These are phyloP conservation scores for Manis pentadactyla DNA, from an alignment of 2,797 vertebrate species.

Conservation along the genomic window DNA sequence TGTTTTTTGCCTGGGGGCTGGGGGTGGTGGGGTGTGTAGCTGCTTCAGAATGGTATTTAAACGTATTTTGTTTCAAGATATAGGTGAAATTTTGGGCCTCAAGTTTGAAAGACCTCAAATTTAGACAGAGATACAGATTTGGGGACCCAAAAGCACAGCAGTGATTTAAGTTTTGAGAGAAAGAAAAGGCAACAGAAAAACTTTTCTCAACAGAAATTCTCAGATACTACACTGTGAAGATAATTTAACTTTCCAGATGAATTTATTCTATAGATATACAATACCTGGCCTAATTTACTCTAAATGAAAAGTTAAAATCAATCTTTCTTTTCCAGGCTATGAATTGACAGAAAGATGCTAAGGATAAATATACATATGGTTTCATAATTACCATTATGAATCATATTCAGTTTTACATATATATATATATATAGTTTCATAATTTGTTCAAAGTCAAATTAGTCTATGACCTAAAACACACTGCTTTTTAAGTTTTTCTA, in stretches of 20 bases:
- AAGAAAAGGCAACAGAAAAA: neutral
- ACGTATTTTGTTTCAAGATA: conserved; percentile 23
- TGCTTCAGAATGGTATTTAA: neutral
- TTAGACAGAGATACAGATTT: neutral
- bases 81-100: neutral
- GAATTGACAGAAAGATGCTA: conserved; percentile 22
- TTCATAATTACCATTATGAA: neutral
- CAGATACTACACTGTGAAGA: neutral
- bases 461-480: neutral
- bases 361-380: conserved; percentile 9
- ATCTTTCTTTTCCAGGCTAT: conserved; percentile 20
- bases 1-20: neutral
- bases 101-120: neutral
- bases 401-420: neutral
- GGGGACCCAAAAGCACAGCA: neutral
- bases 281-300: neutral
- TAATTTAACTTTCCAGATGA: neutral
- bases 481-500: neutral
- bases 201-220: neutral
- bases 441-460: conserved; percentile 28
- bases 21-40: no score
- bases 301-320: conserved; percentile 38
- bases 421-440: neutral
- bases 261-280: neutral
- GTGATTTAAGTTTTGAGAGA: neutral